These are phyloP conservation scores for Andrena haemorrhoa DNA, from an alignment of 2,888 invertebrate species.

Conservation along the genomic window DNA sequence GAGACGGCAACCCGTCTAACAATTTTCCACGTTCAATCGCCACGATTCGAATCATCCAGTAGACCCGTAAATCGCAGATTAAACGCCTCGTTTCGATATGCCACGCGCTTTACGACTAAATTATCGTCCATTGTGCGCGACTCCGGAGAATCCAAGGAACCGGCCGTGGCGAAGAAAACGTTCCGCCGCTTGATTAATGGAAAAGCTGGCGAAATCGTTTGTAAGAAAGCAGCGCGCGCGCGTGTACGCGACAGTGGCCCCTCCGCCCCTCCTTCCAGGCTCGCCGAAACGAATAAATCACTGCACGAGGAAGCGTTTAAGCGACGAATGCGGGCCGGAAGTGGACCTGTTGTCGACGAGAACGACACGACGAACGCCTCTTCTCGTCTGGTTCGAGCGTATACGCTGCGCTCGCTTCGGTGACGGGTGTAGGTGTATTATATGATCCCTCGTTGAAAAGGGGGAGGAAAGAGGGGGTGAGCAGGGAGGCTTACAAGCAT, in stretches of 20 bases:
- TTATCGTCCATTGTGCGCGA: not conserved
- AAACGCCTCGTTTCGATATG: not conserved
- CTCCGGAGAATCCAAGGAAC: not conserved
- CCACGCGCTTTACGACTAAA: not conserved
- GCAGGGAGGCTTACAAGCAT: slow-evolving; percentile 57
- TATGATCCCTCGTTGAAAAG: slow-evolving; percentile 75
- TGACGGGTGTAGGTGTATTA: slow-evolving; percentile 75
- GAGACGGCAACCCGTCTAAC: not conserved
- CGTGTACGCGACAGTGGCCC: too few species aligned
- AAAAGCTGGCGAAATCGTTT: not conserved
- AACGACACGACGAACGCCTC: slow-evolving; percentile 76
- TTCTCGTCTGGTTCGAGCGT: slow-evolving; percentile 52
- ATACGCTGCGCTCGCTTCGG: slow-evolving; percentile 41
- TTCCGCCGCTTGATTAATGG: not conserved
- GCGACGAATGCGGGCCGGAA: slow-evolving; percentile 75
- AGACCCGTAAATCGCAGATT: not conserved
- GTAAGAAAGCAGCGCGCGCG: not conserved
- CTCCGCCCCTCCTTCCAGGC: slow-evolving; percentile 7
- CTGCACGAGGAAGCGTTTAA: slow-evolving; percentile 67
- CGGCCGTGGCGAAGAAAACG: not conserved
- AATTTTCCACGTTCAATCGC: slow-evolving; percentile 6
- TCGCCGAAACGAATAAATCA: slow-evolving; percentile 49
- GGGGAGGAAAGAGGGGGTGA: slow-evolving; percentile 41
- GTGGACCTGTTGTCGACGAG: slow-evolving; percentile 78
- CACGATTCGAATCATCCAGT: not conserved